Evolutionary conservation across 1,140 invertebrate genomes (phyloP).

Genomic region (Achroia grisella): DNA sequence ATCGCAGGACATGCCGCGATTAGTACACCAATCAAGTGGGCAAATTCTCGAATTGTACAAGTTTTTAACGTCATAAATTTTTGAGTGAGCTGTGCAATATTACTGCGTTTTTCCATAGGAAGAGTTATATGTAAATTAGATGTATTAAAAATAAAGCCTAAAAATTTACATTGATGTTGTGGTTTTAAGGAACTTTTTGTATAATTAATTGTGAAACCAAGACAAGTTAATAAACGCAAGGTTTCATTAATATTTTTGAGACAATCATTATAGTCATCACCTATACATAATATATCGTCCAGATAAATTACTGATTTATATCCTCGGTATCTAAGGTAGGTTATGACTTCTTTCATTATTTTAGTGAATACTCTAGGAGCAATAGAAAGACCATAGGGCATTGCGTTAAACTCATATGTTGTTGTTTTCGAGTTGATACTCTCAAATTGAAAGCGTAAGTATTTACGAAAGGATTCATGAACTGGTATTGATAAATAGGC

Average conservation of each 20-base stretch:
- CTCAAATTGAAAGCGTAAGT: conserved; percentile 18
- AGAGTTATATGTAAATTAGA: conserved; percentile 11
- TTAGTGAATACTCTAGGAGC: conserved; percentile 24
- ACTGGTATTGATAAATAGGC: conserved; percentile 14
- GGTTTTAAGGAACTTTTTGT: conserved; percentile 24
- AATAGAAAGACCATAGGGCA: conserved; percentile 20
- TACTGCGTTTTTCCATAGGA: conserved; percentile 17
- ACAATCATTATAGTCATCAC: conserved; percentile 16
- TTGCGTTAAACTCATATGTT: conserved; percentile 18
- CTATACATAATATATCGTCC: conserved; percentile 25
- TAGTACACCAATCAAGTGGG: conserved; percentile 10
- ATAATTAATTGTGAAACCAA: conserved; percentile 26
- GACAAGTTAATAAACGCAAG: conserved; percentile 11
- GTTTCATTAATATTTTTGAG: conserved; percentile 17
- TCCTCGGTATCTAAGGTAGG: conserved; percentile 9
- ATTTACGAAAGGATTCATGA: conserved; percentile 8
- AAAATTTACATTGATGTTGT: conserved; percentile 10
- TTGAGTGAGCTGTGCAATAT: conserved; percentile 6
- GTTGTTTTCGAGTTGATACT: conserved; percentile 4
- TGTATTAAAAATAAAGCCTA: conserved; percentile 21
- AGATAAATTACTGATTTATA: conserved; percentile 19
- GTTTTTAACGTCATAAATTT: conserved; percentile 5
- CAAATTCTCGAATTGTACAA: conserved; percentile 14
- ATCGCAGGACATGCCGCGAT: conserved; percentile 10
- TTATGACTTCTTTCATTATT: conserved; percentile 19